Evolutionary conservation across 1,140 invertebrate genomes (phyloP).

Genomic region (Drosophila tropicalis): DNA sequence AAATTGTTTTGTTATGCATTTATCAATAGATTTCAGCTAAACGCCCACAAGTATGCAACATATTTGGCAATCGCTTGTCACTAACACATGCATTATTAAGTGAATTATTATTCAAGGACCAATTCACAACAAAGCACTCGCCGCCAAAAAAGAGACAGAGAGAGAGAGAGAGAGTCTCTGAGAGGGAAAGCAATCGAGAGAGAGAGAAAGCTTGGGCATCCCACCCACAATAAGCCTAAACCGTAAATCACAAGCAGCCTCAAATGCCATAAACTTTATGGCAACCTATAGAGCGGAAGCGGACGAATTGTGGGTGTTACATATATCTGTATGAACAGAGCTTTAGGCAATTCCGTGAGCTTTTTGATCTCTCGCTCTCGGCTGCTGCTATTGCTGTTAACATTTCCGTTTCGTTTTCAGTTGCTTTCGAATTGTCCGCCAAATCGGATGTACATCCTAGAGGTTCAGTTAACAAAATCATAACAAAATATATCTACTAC

Average conservation of each 20-base stretch:
- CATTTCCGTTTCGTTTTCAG: constrained; percentile 54
- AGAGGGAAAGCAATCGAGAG: background rate
- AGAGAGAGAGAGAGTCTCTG: background rate
- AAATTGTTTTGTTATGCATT: background rate
- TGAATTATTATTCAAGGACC: constrained; percentile 65
- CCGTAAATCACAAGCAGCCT: constrained; percentile 67
- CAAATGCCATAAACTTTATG: constrained; percentile 69
- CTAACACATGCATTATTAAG: constrained; percentile 50
- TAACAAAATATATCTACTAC: background rate
- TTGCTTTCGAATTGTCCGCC: constrained; percentile 79
- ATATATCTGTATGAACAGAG: background rate
- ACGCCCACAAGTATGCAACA: constrained; percentile 41
- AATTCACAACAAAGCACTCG: constrained; percentile 34
- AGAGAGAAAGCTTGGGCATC: constrained; percentile 27
- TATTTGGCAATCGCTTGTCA: constrained; percentile 19
- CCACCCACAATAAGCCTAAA: constrained; percentile 46
- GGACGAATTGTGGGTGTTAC: constrained; percentile 31
- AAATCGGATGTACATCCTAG: constrained; percentile 53
- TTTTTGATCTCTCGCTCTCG: constrained; percentile 29
- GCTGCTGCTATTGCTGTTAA: constrained; percentile 31
- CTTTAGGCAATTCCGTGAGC: constrained; percentile 20
- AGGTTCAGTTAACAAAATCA: constrained; percentile 13
- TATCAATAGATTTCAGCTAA: background rate
- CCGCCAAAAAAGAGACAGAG: no score
- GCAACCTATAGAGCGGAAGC: constrained; percentile 34